These are phyloP conservation scores for Porites cylindrica DNA, from an alignment of 92 coral and sea anemone species.

Conservation along the genomic window DNA sequence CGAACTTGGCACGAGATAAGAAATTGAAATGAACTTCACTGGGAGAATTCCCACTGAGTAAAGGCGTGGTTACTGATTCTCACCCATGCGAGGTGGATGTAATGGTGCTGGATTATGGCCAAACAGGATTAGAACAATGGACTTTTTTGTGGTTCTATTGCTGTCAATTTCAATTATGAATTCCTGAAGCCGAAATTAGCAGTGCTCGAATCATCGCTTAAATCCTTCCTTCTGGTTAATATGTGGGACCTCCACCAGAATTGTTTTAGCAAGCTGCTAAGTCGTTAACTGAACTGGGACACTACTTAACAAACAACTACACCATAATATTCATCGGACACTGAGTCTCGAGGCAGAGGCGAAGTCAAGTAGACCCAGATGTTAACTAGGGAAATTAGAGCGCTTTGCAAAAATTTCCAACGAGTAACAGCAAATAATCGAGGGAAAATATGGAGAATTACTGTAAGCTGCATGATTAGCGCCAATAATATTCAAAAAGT, in stretches of 20 bases:
- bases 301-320: not conserved
- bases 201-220: constrained; percentile 24
- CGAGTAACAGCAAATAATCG: no score
- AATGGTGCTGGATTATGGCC: constrained; percentile 72
- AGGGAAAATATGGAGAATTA: not conserved
- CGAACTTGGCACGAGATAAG: constrained; percentile 41
- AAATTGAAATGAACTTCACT: not conserved
- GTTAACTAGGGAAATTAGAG: not conserved
- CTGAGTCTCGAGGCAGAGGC: no score
- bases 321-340: no score
- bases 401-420: not conserved
- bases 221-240: constrained; percentile 42
- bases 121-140: constrained; percentile 52
- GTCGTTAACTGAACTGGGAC: not conserved
- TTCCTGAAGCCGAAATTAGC: constrained; percentile 78
- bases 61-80: constrained; percentile 29
- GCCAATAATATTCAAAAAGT: no score
- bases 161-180: constrained; percentile 44
- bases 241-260: constrained; percentile 18
- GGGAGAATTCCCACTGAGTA: constrained; percentile 24
- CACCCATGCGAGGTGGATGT: constrained; percentile 43
- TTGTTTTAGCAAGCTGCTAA: not conserved
- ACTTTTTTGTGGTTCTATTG: constrained; percentile 27
- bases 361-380: not conserved
- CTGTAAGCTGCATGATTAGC: no score